Percentiles rank a stretch among this genome's conserved stretches.
Evolutionary conservation across 2,797 vertebrate species (phyloP).

Genomic region (Bradypodion pumilum): DNA sequence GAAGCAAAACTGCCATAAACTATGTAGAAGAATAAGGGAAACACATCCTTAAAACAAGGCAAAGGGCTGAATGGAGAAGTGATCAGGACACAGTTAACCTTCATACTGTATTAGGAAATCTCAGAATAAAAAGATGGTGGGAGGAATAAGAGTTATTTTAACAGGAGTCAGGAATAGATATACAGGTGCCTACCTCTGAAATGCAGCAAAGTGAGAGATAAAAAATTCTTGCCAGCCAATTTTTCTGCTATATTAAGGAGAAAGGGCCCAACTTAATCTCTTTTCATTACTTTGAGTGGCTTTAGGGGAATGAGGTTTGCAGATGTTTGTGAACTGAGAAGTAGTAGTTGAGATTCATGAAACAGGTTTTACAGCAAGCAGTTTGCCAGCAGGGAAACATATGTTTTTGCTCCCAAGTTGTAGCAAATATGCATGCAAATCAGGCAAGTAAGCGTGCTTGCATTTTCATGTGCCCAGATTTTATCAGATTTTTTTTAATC

Average conservation of each 20-base stretch:
- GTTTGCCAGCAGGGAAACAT: slow-evolving; percentile 43
- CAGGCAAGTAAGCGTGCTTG: not conserved
- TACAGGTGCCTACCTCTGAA: too few relatives aligned
- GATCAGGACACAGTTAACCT: not conserved
- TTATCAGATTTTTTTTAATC: not conserved
- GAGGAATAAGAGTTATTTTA: not conserved
- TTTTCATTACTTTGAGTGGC: fast-evolving
- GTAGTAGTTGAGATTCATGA: not conserved
- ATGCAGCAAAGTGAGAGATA: not conserved
- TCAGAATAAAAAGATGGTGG: not conserved
- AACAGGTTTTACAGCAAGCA: slow-evolving; percentile 41
- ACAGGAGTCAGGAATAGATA: not conserved
- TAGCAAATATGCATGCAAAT: slow-evolving; percentile 39
- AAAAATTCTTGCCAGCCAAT: not conserved
- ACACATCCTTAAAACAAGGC: fast-evolving
- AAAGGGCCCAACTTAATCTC: not conserved
- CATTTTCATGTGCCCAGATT: slow-evolving; percentile 19
- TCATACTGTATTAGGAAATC: not conserved
- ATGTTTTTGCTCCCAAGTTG: slow-evolving; percentile 24
- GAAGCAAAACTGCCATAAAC: not conserved
- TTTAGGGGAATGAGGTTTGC: slow-evolving; percentile 6
- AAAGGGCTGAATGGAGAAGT: not conserved
- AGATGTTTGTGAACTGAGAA: slow-evolving; percentile 39
- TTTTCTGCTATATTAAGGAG: not conserved
- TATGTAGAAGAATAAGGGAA: not conserved